phyloP scores from a whole-genome alignment of 2,797 vertebrate genomes.

The Eurystomus glaucurus region DNA sequence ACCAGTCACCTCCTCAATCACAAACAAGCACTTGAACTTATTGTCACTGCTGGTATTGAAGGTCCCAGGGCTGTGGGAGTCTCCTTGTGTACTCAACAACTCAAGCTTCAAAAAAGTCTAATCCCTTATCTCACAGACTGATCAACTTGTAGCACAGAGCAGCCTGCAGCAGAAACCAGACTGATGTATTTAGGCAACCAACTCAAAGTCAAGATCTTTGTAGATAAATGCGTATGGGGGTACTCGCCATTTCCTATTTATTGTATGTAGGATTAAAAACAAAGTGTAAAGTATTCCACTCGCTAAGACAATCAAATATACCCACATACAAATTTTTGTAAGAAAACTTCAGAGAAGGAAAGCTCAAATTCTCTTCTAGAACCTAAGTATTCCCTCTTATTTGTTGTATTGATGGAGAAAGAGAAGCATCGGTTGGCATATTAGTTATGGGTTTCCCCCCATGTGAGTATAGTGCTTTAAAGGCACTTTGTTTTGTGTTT shows the following conservation, averaged over 20 bases:
- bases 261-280: background rate
- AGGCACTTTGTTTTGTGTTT: background rate
- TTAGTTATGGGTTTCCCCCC: background rate
- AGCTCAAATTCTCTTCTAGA: accelerated
- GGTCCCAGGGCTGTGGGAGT: background rate
- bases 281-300: background rate
- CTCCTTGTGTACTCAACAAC: background rate
- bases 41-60: background rate
- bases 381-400: background rate
- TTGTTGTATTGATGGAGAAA: background rate
- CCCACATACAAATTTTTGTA: background rate
- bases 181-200: background rate
- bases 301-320: background rate
- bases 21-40: background rate
- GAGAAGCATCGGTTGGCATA: background rate
- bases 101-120: background rate
- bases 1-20: background rate
- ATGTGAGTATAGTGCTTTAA: background rate
- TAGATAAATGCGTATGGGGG: background rate
- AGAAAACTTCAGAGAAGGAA: background rate
- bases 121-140: background rate
- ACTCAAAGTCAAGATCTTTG: background rate
- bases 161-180: background rate
- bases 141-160: background rate
- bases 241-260: background rate